phyloP scores from a whole-genome alignment of 2,113 vertebrate species.

The Nycticorax nycticorax region DNA sequence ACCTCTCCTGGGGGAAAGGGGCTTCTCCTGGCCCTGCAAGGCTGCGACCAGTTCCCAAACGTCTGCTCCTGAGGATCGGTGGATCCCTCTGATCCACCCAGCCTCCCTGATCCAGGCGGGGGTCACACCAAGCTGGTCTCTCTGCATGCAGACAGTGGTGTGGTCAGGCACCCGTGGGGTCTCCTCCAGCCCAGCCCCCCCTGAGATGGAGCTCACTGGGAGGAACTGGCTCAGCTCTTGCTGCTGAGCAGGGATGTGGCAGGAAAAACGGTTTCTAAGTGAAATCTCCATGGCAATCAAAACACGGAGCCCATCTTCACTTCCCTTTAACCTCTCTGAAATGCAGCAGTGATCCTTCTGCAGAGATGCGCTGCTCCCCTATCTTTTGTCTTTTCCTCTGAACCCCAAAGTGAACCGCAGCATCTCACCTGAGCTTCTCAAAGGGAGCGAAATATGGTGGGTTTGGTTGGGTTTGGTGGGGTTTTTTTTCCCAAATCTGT shows the following conservation, averaged over 20 bases:
- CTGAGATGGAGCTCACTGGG: not conserved
- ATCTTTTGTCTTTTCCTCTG: not conserved
- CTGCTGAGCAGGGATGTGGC: not conserved
- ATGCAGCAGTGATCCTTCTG: not conserved
- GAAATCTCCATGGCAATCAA: conserved; percentile 55
- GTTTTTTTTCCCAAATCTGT: not conserved
- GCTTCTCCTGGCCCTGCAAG: not conserved
- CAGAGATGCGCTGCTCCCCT: not conserved
- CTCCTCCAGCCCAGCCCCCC: not conserved
- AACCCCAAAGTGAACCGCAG: not conserved
- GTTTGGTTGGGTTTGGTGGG: too few species aligned
- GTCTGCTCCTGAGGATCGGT: not conserved
- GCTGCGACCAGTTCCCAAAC: fast-evolving
- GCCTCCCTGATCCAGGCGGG: fast-evolving
- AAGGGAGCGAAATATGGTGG: not conserved
- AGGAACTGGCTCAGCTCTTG: not conserved
- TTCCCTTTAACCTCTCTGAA: conserved; percentile 26
- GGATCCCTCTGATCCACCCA: not conserved
- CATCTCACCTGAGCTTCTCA: not conserved
- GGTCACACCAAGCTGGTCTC: not conserved
- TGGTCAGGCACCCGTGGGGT: not conserved
- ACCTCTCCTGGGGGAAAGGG: not conserved
- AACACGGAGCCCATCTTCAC: not conserved
- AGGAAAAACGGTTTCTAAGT: conserved; percentile 30
- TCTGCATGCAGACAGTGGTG: fast-evolving